Evolutionary conservation across 2,113 vertebrate species (phyloP).

Genomic region (Symphodus melops): DNA sequence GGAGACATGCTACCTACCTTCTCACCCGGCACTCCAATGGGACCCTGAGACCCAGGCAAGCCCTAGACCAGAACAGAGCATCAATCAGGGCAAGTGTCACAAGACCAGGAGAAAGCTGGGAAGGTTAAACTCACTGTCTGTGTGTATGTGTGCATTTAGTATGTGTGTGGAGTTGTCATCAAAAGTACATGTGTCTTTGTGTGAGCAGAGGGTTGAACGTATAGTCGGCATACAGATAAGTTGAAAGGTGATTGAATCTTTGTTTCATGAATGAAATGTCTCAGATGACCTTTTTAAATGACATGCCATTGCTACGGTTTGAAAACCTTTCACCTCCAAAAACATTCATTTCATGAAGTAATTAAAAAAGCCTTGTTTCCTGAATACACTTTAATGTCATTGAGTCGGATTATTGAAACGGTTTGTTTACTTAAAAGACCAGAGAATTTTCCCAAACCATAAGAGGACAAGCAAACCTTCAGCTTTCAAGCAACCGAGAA

Average conservation of each 20-base stretch:
- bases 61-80: constrained; percentile 82
- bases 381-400: constrained; percentile 1
- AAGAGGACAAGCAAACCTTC: not conserved
- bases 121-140: constrained; percentile 3
- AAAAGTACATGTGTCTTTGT: not conserved
- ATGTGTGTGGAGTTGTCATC: not conserved
- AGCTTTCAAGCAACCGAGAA: not conserved
- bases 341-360: not conserved
- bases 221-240: constrained; percentile 5
- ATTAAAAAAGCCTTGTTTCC: not conserved
- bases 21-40: constrained; percentile 89
- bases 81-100: constrained; percentile 61
- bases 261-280: not conserved
- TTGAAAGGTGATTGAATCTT: constrained; percentile 4
- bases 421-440: constrained; percentile 3
- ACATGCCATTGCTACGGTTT: not conserved
- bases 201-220: not conserved
- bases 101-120: constrained; percentile 1
- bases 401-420: not conserved
- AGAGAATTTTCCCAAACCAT: not conserved
- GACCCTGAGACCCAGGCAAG: constrained; percentile 89
- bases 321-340: not conserved
- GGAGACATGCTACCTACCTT: constrained; percentile 85
- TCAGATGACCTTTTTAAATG: constrained; percentile 13
- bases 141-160: not conserved